Evolutionary conservation across 2,888 invertebrate genomes (phyloP).

Genomic region (Alloscopus bannaensis): DNA sequence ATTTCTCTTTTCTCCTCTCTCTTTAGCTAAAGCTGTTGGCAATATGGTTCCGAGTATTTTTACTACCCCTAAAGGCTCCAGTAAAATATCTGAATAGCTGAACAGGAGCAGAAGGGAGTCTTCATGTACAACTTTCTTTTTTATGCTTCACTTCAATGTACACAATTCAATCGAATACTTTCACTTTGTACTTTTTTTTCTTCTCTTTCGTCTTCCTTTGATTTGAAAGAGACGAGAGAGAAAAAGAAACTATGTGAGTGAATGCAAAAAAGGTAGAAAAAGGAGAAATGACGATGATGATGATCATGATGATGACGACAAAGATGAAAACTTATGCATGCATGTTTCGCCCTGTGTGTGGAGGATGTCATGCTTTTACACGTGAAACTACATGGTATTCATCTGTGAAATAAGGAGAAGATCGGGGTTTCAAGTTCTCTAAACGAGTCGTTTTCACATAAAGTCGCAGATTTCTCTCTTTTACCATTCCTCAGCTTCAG

Average conservation of each 20-base stretch:
- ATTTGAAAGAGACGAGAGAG: constrained; percentile 14
- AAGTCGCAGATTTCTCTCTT: too few species aligned
- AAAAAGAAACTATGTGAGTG: constrained; percentile 24
- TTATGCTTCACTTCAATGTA: constrained; percentile 15
- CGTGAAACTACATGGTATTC: constrained; percentile 37
- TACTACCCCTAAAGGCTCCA: constrained; percentile 5
- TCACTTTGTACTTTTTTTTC: constrained; percentile 44
- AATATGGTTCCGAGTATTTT: constrained; percentile 26
- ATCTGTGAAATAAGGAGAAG: constrained; percentile 12
- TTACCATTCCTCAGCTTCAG: too few species aligned
- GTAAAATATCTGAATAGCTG: not conserved
- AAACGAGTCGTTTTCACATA: not conserved
- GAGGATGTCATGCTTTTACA: too few species aligned
- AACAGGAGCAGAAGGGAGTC: not conserved
- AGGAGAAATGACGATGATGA: constrained; percentile 11
- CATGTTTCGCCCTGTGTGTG: too few species aligned
- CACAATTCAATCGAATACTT: constrained; percentile 48
- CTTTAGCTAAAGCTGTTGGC: not conserved
- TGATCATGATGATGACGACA: constrained; percentile 29
- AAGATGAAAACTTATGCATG: not conserved
- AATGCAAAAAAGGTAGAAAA: constrained; percentile 37
- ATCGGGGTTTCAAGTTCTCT: constrained; percentile 35
- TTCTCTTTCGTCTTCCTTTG: constrained; percentile 23
- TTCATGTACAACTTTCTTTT: too few species aligned
- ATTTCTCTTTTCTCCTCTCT: not conserved